Percentiles rank a stretch among this genome's conserved stretches.
Conservation (phyloP, 2,113 vertebrate species). For the Centropristis striata region DNA sequence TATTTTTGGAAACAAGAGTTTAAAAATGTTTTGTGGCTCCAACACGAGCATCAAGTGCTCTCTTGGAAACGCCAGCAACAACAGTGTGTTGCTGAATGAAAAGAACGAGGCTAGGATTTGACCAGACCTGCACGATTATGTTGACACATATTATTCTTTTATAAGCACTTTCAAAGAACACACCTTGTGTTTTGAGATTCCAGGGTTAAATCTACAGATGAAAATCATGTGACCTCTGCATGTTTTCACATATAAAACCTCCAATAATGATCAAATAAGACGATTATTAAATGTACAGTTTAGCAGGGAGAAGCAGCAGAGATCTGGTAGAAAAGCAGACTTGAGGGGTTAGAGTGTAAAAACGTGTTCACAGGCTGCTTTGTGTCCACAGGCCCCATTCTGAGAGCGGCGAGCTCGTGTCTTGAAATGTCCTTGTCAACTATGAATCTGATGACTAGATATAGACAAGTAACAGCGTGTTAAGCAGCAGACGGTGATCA, state of each 20-base stretch:
- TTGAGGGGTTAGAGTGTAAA: conserved; percentile 24
- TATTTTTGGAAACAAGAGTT: conserved; percentile 17
- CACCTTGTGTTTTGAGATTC: conserved; percentile 15
- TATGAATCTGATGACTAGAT: conserved; percentile 51
- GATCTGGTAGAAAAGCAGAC: conserved; percentile 8
- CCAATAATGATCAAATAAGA: conserved; percentile 3
- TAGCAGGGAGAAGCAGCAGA: background rate
- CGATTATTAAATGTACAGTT: background rate
- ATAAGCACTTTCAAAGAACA: conserved; percentile 28
- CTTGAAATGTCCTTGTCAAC: conserved; percentile 37
- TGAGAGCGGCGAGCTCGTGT: conserved; percentile 26
- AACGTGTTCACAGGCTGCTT: conserved; percentile 12
- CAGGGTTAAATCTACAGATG: conserved; percentile 18
- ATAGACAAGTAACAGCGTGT: conserved; percentile 51
- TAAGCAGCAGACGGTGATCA: conserved; percentile 42
- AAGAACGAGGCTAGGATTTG: conserved; percentile 40
- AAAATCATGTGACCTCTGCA: conserved; percentile 18
- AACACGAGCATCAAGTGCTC: conserved; percentile 55
- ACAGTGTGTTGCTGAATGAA: conserved; percentile 43
- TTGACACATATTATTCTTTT: conserved; percentile 59
- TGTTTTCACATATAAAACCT: background rate
- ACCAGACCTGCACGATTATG: conserved; percentile 62
- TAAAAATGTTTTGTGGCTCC: conserved; percentile 27
- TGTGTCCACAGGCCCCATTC: conserved; percentile 25
- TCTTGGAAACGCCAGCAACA: conserved; percentile 45